phyloP scores from a whole-genome alignment of 2,113 vertebrate species.

The Cepphus grylle region DNA sequence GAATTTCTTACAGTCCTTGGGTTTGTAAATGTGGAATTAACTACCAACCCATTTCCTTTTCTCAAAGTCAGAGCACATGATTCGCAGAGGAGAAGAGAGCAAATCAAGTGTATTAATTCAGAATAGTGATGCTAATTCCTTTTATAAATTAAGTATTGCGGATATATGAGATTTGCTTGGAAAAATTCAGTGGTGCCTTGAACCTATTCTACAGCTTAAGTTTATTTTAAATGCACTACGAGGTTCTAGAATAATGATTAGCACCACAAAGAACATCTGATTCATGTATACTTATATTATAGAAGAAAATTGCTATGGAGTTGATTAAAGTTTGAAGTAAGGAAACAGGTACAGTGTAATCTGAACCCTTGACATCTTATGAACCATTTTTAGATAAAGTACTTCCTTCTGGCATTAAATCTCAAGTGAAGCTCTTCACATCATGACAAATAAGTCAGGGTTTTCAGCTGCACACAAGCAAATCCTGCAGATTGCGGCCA shows the following conservation, averaged over 20 bases:
- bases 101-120: neutral
- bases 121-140: neutral
- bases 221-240: neutral
- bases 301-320: neutral
- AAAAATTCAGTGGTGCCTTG: neutral
- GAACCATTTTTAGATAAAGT: neutral
- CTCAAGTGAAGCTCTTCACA: neutral
- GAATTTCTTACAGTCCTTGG: neutral
- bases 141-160: neutral
- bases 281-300: neutral
- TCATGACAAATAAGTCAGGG: neutral
- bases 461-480: neutral
- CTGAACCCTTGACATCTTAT: neutral
- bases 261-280: neutral
- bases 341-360: neutral
- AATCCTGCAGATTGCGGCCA: neutral
- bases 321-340: neutral
- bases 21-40: neutral
- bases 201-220: neutral
- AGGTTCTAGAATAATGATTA: neutral
- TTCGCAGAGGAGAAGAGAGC: neutral
- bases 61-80: neutral
- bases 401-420: neutral
- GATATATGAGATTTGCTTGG: neutral
- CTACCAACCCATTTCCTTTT: neutral